Conservation (phyloP, 2,113 vertebrate species). For the Grammomys dolichurus region DNA sequence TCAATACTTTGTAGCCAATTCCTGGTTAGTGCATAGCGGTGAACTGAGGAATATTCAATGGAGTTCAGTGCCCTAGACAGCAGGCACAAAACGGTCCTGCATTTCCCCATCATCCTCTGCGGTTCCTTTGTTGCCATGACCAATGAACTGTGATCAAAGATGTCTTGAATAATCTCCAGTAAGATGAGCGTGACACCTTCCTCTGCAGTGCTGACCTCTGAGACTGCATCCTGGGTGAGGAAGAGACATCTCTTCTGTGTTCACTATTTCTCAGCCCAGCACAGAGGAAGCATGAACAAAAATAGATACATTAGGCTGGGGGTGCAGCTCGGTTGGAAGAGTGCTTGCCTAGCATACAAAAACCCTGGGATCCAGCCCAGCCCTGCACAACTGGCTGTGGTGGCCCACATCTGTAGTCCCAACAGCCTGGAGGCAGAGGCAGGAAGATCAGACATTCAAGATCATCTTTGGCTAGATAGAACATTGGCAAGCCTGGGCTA, state of each 20-base stretch:
- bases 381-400: neutral
- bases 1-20: neutral
- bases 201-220: neutral
- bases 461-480: neutral
- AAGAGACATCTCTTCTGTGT: neutral
- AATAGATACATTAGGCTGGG: no score
- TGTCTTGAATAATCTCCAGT: neutral
- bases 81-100: neutral
- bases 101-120: slow-evolving; percentile 12
- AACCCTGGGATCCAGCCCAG: neutral
- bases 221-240: neutral
- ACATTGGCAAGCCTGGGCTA: neutral
- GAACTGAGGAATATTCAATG: neutral
- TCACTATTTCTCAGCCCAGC: neutral
- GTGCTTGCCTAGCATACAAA: neutral
- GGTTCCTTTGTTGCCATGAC: neutral
- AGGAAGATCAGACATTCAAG: neutral
- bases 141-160: neutral
- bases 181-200: neutral
- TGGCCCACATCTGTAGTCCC: neutral
- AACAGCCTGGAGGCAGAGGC: neutral
- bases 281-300: neutral
- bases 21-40: neutral
- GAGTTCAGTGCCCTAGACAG: neutral
- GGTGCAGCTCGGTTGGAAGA: neutral